Evolutionary conservation across 2,113 vertebrate genomes (phyloP), one percentile per base, ranked within the genome.

Genomic region (Bombycilla garrulus): DNA sequence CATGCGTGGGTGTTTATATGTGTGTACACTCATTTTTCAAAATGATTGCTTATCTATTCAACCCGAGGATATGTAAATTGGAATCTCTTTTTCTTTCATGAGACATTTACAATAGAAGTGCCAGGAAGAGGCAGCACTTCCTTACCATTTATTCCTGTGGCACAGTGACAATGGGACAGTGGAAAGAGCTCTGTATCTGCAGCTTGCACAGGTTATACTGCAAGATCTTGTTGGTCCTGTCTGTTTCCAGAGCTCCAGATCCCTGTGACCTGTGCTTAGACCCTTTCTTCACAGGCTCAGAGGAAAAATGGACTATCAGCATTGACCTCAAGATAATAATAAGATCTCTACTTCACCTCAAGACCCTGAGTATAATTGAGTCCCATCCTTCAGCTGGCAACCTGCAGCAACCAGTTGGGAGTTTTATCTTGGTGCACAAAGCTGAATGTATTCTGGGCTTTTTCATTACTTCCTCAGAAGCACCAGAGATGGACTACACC

Each of bases 11-110:
- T 53, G 74, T 80, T 86, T 82, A 50, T 44, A 25, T 60, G 14
- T 53, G 53, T 1, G 0, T 73, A 62, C 29, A 45, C 56, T 93
- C 51, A 71, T 96, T 93, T 94, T 93, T 93, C 85, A 92, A 57
- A 88, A 86, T 70, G 66, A 94, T 82, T 86, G 78, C 74, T 77
- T 80, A 76, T 90, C 79, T 88, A 20, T 77, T 93, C 74, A 90
- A n/a, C 14, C 13, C 18, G 36, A 45, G 67, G 76, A 60, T 29
- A 81, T 84, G 92, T 82, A 96, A 95, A 88, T 86, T 12, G 60
- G 54, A 66, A 44, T 58, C n/a, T 82, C 36, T 77, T 79, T 86
- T 81, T 66, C 67, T 35, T 67, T 81, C 72, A 31, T 20, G 47
- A 83, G 67, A n/a, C 53, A 16, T 40, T 58, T 60, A 48, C 51